These are phyloP conservation scores for Cantharis lateralis DNA, from an alignment of 2,888 invertebrate genomes.

Conservation along the genomic window DNA sequence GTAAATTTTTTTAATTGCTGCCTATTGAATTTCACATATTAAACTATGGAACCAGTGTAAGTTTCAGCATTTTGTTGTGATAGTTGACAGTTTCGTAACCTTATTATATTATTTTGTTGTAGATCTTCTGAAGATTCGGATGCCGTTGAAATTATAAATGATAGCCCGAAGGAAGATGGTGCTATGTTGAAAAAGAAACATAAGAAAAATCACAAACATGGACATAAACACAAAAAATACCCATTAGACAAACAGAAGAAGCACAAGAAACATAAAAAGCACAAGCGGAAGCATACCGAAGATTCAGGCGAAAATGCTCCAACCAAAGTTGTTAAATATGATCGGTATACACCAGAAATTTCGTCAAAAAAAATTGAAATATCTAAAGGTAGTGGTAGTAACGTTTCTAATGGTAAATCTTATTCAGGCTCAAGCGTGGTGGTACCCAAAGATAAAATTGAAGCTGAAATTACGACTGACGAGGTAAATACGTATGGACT, in stretches of 20 bases:
- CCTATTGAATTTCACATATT: not conserved
- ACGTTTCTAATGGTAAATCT: constrained; percentile 49
- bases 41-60: constrained; percentile 17
- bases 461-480: constrained; percentile 54
- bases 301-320: constrained; percentile 53
- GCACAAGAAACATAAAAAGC: constrained; percentile 68
- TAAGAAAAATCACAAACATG: constrained; percentile 64
- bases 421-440: constrained; percentile 39
- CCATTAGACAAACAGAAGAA: constrained; percentile 62
- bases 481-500: constrained; percentile 58
- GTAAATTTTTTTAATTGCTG: not conserved
- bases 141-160: constrained; percentile 26
- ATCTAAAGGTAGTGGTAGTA: constrained; percentile 43
- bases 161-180: constrained; percentile 29
- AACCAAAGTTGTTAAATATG: constrained; percentile 46
- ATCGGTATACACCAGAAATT: constrained; percentile 53
- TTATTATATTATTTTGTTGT: constrained; percentile 15
- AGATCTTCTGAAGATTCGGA: constrained; percentile 35
- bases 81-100: constrained; percentile 13
- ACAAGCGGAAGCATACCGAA: constrained; percentile 59
- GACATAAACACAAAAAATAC: constrained; percentile 58
- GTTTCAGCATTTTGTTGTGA: not conserved
- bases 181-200: constrained; percentile 64
- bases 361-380: constrained; percentile 40
- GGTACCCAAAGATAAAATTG: constrained; percentile 42